These are phyloP conservation scores for Hirtodrosophila trivittata DNA, from an alignment of 2,888 invertebrate species.

Conservation along the genomic window DNA sequence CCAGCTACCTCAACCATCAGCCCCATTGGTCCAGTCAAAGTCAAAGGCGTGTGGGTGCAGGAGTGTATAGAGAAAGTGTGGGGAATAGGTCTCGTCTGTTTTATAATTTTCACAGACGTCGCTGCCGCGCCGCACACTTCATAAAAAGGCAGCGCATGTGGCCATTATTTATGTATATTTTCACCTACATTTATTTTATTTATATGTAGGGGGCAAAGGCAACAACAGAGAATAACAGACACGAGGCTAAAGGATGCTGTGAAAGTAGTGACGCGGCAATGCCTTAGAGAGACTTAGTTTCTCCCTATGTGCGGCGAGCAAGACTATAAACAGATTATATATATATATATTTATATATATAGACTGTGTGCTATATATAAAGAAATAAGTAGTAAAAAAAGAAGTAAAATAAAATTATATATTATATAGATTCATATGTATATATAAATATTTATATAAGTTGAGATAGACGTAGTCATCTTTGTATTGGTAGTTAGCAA, in stretches of 20 bases:
- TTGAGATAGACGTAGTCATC: constrained; percentile 12
- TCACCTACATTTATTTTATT: constrained; percentile 76
- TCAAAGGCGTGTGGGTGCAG: neutral
- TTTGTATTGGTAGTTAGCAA: constrained; percentile 47
- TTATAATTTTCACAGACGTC: constrained; percentile 67
- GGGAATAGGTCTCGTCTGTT: constrained; percentile 43
- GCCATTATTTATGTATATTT: constrained; percentile 75
- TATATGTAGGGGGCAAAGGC: constrained; percentile 35
- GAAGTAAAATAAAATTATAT: constrained; percentile 4
- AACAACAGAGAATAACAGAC: constrained; percentile 14
- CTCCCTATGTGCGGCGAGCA: constrained; percentile 17
- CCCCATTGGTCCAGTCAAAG: no score
- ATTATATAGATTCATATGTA: constrained; percentile 5
- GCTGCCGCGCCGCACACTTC: constrained; percentile 11
- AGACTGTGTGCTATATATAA: neutral
- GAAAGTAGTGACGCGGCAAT: constrained; percentile 41
- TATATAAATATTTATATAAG: neutral
- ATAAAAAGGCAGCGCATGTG: constrained; percentile 57
- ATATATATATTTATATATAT: constrained; percentile 13
- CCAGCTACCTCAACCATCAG: no score
- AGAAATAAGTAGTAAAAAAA: neutral
- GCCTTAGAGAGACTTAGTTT: constrained; percentile 42
- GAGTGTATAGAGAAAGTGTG: neutral
- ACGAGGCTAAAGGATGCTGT: constrained; percentile 35
- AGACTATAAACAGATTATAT: constrained; percentile 6